Evolutionary conservation across 2,888 invertebrate genomes (phyloP).

Genomic region (Sclerodermus sp.): DNA sequence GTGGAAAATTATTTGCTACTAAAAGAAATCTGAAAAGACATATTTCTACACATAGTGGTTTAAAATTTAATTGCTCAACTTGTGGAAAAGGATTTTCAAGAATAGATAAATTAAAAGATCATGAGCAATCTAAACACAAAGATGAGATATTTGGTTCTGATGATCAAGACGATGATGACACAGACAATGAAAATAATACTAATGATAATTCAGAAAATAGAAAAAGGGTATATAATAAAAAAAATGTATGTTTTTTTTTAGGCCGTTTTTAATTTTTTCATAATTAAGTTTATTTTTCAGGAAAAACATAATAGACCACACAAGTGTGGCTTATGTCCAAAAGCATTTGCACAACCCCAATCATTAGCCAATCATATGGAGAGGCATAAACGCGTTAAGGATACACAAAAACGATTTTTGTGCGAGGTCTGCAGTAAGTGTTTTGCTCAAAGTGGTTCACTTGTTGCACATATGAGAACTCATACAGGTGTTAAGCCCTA

Average conservation of each 20-base stretch:
- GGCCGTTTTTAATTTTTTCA: neutral
- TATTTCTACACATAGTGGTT: conserved; percentile 48
- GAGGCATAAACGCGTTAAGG: conserved; percentile 46
- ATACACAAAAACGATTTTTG: conserved; percentile 48
- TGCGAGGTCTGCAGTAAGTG: conserved; percentile 53
- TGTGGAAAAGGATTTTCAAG: conserved; percentile 50
- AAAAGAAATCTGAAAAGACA: conserved; percentile 49
- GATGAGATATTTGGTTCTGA: conserved; percentile 43
- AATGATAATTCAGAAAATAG: conserved; percentile 26
- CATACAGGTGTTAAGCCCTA: conserved; percentile 52
- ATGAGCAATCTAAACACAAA: conserved; percentile 49
- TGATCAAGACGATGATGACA: conserved; percentile 40
- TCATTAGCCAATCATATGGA: conserved; percentile 50
- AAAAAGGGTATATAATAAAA: conserved; percentile 37
- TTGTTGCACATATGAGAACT: conserved; percentile 52
- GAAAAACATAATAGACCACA: conserved; percentile 45
- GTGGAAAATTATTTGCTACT: conserved; percentile 49
- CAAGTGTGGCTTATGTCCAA: conserved; percentile 46
- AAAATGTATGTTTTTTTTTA: neutral
- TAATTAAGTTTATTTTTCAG: conserved; percentile 28
- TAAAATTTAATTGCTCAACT: conserved; percentile 43
- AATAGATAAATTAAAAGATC: conserved; percentile 47
- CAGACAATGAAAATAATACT: conserved; percentile 37
- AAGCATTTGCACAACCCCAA: conserved; percentile 48
- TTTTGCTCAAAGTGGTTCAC: conserved; percentile 50